phyloP scores from a whole-genome alignment of 2,888 invertebrate genomes.

The Magallana nippona region DNA sequence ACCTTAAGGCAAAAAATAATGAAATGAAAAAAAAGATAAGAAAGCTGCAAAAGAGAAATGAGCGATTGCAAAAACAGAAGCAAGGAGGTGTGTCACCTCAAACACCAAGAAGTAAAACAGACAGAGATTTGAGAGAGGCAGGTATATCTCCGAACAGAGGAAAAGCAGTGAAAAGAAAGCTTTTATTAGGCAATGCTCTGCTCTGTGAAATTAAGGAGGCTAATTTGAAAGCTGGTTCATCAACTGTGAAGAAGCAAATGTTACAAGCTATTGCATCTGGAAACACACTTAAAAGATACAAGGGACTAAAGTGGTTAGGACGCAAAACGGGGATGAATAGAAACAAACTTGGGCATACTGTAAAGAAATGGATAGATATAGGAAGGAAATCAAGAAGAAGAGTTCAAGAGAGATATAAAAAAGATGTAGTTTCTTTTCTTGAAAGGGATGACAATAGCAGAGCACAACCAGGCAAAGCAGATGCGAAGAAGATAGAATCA shows the following conservation, averaged over 20 bases:
- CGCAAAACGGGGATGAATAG: constrained; percentile 1
- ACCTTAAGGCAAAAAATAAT: neutral
- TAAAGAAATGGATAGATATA: constrained; percentile 22
- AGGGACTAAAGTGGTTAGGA: neutral
- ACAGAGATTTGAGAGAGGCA: constrained; percentile 21
- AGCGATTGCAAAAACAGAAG: neutral
- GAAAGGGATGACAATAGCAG: constrained; percentile 19
- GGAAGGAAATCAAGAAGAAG: neutral
- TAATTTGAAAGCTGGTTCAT: neutral
- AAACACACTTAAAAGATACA: neutral
- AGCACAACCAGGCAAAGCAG: constrained; percentile 8
- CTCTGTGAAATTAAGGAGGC: neutral
- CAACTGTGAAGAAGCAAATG: neutral
- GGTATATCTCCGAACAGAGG: neutral
- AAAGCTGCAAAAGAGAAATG: no score
- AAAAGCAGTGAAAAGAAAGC: constrained; percentile 10
- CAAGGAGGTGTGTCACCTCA: neutral
- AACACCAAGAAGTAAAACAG: constrained; percentile 16
- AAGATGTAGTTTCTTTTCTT: neutral
- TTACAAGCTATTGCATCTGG: constrained; percentile 5
- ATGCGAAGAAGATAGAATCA: constrained; percentile 24
- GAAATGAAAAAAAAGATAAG: neutral
- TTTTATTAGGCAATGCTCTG: constrained; percentile 19
- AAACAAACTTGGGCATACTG: neutral
- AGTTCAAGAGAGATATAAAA: neutral